These are phyloP conservation scores for Girardia tigrina DNA, from an alignment of 2,888 invertebrate species.

Conservation along the genomic window DNA sequence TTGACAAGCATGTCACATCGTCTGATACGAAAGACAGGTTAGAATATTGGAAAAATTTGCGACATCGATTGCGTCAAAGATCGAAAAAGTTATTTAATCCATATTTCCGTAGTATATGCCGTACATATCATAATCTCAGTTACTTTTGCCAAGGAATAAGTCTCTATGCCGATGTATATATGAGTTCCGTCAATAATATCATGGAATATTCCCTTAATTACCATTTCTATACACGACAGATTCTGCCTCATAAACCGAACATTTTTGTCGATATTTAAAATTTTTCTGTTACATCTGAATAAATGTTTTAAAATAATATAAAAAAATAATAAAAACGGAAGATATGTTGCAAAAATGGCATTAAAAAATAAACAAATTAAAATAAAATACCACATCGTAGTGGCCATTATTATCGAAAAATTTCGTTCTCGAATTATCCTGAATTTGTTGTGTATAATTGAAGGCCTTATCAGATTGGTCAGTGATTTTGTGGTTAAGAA, in stretches of 20 bases:
- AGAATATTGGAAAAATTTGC: conserved; percentile 61
- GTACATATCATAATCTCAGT: conserved; percentile 90
- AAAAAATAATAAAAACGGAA: no score
- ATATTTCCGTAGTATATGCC: conserved; percentile 87
- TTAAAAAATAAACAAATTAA: no score
- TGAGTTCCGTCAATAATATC: conserved; percentile 75
- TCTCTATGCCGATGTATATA: conserved; percentile 89
- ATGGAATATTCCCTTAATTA: conserved; percentile 70
- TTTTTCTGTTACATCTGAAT: no score
- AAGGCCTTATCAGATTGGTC: no score
- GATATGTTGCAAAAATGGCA: no score
- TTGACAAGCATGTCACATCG: conserved; percentile 54
- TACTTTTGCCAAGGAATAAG: conserved; percentile 84
- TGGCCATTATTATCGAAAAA: no score
- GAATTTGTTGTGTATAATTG: no score
- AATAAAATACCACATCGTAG: no score
- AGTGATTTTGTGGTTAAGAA: no score
- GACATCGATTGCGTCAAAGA: conserved; percentile 57
- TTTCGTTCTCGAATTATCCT: no score
- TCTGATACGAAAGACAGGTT: conserved; percentile 52
- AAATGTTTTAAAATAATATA: no score
- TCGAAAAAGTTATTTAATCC: conserved; percentile 81
- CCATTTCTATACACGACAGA: conserved; percentile 84
- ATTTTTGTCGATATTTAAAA: no score
- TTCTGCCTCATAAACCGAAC: conserved; percentile 83